Evolutionary conservation across 2,888 invertebrate genomes (phyloP).

Genomic region (Adelognathus sp.): DNA sequence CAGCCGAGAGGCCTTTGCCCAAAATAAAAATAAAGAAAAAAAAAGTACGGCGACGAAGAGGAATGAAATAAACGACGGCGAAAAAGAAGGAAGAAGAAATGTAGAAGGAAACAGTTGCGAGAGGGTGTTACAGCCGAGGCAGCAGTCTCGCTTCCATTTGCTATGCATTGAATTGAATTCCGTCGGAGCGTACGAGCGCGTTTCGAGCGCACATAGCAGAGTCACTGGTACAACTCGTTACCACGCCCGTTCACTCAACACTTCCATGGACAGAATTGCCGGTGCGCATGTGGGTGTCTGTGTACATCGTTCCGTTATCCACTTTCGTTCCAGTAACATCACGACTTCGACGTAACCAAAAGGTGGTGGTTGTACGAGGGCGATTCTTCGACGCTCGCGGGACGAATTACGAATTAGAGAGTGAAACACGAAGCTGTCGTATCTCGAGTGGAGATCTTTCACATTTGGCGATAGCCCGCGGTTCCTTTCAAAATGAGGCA

Average conservation of each 20-base stretch:
- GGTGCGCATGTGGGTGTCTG: not conserved
- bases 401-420: slow-evolving; percentile 29
- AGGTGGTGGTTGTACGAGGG: slow-evolving; percentile 23
- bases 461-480: not conserved
- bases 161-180: slow-evolving; percentile 77
- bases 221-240: not conserved
- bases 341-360: slow-evolving; percentile 22
- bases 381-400: slow-evolving; percentile 1
- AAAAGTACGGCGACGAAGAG: slow-evolving; percentile 29
- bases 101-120: slow-evolving; percentile 53
- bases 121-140: slow-evolving; percentile 64
- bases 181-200: slow-evolving; percentile 55
- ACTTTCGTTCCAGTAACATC: slow-evolving; percentile 23
- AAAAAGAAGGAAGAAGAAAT: slow-evolving; percentile 26
- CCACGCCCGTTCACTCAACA: not conserved
- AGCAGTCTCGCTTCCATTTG: slow-evolving; percentile 69
- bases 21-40: slow-evolving; percentile 35
- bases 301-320: slow-evolving; percentile 5
- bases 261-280: not conserved
- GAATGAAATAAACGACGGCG: slow-evolving; percentile 22
- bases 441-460: not conserved
- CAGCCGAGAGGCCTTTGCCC: slow-evolving; percentile 39
- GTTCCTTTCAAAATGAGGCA: slow-evolving; percentile 3
- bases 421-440: slow-evolving; percentile 8
- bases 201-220: slow-evolving; percentile 18